Base-by-base conservation (phyloP, 2,888 invertebrate genomes). In the Microctonus hyperodae region DNA sequence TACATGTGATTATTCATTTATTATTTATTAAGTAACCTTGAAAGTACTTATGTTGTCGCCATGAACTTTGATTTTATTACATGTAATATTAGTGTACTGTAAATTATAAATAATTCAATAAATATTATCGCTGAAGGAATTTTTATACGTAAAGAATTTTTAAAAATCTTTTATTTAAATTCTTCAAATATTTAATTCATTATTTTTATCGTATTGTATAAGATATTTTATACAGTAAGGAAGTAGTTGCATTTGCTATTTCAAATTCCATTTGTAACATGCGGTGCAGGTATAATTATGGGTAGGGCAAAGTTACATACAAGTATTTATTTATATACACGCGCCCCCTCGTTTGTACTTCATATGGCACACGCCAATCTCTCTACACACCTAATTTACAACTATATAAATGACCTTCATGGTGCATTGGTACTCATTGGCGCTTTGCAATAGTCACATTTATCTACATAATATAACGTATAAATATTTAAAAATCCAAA, bases 401-500 rank as follows among this genome's bases (percentile, higher is more conserved):
- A 44, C 44, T 44, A 44, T 44, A 44, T 44, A 44, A 44, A 44
- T n/a, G 44, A 44, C 44, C 44, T 44, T 44, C 44, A 20, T 44
- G 44, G 44, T 44, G 44, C 44, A 44, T 44, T 44, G 44, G 44
- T 44, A 44, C 16, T 44, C 44, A 44, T 44, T 6, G 44, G 44
- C 44, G 9, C 44, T 44, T 16, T 20, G 16, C 44, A 3, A 44
- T 20, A 16, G 44, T 44, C 16, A n/a, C 16, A 44, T 16, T 16
- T 6, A 44, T 44, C 1, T 16, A 44, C 44, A 9, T 16, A 44
- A 44, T 16, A 16, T n/a, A 5, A n/a, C 4, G 1, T 20, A 16
- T 7, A 20, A 4, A 44, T 44, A 6, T 9, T 44, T 4, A 44
- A 6, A 37, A 13, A 37, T 37, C 37, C n/a, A n/a, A 13, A 37